These are phyloP conservation scores for Hafferia zeledoni DNA, from an alignment of 2,797 vertebrate genomes.

Conservation along the genomic window DNA sequence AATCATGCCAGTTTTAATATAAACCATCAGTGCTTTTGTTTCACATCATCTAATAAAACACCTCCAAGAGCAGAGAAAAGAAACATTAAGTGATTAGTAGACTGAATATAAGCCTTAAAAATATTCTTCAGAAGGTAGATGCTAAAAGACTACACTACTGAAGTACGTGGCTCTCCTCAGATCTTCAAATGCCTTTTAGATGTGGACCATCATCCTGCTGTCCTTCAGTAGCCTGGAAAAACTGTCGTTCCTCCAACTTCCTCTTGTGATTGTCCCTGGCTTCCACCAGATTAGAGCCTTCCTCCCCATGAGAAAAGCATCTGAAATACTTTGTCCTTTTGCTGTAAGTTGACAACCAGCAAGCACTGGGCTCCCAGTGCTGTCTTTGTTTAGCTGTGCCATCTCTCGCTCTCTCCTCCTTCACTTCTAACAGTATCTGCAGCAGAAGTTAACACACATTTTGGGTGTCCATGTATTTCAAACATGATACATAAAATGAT, in stretches of 20 bases:
- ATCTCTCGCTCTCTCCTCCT: background rate
- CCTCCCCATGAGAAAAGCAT: background rate
- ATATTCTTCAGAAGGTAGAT: background rate
- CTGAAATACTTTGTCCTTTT: background rate
- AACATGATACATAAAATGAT: background rate
- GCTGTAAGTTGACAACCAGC: background rate
- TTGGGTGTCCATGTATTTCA: background rate
- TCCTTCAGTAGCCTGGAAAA: background rate
- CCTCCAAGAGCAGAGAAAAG: background rate
- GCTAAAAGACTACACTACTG: background rate
- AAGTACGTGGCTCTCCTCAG: background rate
- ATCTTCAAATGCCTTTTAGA: background rate
- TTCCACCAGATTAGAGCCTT: background rate
- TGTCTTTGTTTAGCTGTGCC: background rate
- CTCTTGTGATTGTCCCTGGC: background rate
- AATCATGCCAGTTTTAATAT: background rate
- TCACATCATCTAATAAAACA: background rate
- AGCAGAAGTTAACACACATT: background rate
- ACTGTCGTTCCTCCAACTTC: background rate
- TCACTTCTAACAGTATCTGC: background rate
- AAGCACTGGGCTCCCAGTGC: background rate
- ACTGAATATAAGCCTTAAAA: background rate
- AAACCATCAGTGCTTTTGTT: background rate
- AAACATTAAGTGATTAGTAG: background rate
- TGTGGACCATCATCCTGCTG: background rate